Evolutionary conservation across 2,888 invertebrate species (phyloP).

Genomic region (Fabriciana adippe): DNA sequence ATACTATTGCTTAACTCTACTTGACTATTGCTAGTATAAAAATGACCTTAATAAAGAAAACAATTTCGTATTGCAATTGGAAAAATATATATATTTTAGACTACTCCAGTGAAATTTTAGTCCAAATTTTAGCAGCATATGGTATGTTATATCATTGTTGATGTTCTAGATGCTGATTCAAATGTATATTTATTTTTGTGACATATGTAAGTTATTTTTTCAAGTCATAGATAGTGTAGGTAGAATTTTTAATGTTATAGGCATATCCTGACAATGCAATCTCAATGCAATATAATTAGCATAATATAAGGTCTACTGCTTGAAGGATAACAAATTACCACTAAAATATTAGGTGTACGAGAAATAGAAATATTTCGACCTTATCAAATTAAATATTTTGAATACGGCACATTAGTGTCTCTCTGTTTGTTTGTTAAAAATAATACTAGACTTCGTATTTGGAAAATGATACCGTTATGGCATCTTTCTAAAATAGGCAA

Average conservation of each 20-base stretch:
- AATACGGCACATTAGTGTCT: too few relatives aligned
- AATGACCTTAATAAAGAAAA: constrained; percentile 10
- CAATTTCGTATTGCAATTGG: constrained; percentile 17
- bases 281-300: constrained; percentile 19
- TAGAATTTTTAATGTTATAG: constrained; percentile 33
- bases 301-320: constrained; percentile 5
- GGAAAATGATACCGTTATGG: too few relatives aligned
- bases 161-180: constrained; percentile 37
- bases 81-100: constrained; percentile 12
- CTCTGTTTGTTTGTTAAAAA: too few relatives aligned
- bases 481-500: too few relatives aligned
- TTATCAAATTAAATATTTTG: too few relatives aligned
- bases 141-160: constrained; percentile 40
- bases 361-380: too few relatives aligned
- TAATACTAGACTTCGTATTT: too few relatives aligned
- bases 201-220: constrained; percentile 42
- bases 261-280: constrained; percentile 30
- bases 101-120: constrained; percentile 21
- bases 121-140: constrained; percentile 21
- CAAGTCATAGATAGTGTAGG: constrained; percentile 39
- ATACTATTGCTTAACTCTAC: constrained; percentile 33
- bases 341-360: neutral
- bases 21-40: constrained; percentile 21
- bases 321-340: neutral
- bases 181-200: constrained; percentile 42